phyloP scores from a whole-genome alignment of 1,140 invertebrate genomes.

The Steinernema khuongi region DNA sequence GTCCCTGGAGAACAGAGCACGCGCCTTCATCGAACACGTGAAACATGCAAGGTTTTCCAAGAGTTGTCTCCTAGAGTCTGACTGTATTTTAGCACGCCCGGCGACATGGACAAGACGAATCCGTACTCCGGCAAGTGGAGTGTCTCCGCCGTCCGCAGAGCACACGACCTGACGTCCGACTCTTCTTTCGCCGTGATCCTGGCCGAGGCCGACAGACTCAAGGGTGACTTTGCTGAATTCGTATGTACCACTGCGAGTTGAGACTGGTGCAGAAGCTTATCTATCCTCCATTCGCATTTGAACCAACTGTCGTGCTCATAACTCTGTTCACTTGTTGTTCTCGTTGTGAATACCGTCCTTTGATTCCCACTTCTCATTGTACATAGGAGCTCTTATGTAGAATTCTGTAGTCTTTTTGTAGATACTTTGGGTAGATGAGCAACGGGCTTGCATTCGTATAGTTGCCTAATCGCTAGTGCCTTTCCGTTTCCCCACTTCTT shows the following conservation, averaged over 20 bases:
- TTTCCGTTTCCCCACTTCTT: neutral
- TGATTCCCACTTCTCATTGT: neutral
- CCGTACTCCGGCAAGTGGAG: slow-evolving; percentile 21
- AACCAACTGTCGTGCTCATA: neutral
- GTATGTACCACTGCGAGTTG: neutral
- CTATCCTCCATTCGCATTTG: neutral
- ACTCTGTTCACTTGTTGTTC: too few species aligned
- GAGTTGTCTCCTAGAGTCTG: neutral
- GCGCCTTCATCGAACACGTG: slow-evolving; percentile 35
- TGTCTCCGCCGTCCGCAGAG: slow-evolving; percentile 13
- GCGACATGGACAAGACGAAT: slow-evolving; percentile 20
- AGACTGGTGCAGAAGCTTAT: neutral
- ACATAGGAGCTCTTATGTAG: too few species aligned
- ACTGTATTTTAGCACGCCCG: slow-evolving; percentile 16
- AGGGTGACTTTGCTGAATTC: neutral
- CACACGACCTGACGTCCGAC: slow-evolving; percentile 23
- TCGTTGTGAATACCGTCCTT: neutral
- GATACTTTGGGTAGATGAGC: neutral
- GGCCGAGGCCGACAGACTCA: neutral
- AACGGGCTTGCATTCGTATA: neutral
- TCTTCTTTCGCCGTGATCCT: neutral
- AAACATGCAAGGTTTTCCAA: slow-evolving; percentile 31
- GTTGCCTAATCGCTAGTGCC: neutral
- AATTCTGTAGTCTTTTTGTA: too few species aligned
- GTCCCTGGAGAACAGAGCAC: slow-evolving; percentile 28